These are phyloP conservation scores for Acanthosoma haemorrhoidale DNA, from an alignment of 2,888 invertebrate species.

Conservation along the genomic window DNA sequence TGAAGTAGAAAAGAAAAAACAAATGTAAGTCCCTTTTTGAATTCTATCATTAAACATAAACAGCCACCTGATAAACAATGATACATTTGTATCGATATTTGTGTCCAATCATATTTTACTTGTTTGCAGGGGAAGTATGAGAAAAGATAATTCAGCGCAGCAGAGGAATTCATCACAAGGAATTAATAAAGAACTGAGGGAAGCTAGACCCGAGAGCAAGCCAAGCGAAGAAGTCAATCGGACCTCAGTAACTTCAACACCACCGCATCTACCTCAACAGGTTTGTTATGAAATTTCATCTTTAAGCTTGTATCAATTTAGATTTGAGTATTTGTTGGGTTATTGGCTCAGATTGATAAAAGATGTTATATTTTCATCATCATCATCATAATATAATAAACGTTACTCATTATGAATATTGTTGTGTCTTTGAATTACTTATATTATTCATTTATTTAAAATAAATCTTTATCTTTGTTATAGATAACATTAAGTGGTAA, in stretches of 20 bases:
- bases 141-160: neutral
- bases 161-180: neutral
- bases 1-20: constrained; percentile 56
- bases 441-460: too few species aligned
- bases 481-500: constrained; percentile 18
- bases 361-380: too few species aligned
- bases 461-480: neutral
- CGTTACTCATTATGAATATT: too few species aligned
- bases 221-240: constrained; percentile 16
- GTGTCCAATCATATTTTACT: too few species aligned
- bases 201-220: constrained; percentile 18
- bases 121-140: neutral
- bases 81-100: too few species aligned
- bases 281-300: constrained; percentile 18
- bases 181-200: neutral
- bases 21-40: constrained; percentile 34
- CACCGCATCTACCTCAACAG: constrained; percentile 38
- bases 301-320: too few species aligned
- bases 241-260: constrained; percentile 10
- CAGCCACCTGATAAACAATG: too few species aligned
- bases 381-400: too few species aligned
- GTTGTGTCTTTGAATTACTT: too few species aligned
- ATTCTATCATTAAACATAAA: too few species aligned
- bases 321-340: too few species aligned
- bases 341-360: too few species aligned